Conservation (phyloP, 2,888 invertebrate species). For the Netelia melanura region DNA sequence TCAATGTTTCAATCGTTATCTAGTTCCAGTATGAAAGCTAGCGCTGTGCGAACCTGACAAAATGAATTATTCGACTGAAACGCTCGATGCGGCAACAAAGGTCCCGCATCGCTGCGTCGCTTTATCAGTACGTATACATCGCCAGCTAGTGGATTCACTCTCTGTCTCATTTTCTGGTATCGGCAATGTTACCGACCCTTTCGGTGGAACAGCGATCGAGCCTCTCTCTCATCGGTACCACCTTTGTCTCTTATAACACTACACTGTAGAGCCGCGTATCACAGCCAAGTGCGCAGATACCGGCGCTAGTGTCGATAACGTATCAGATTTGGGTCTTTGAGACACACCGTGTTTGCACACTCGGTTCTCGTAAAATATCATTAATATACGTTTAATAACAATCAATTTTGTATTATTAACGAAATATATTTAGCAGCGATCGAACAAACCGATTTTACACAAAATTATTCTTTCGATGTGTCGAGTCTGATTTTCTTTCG, state of each 20-base stretch:
- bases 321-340: slow-evolving; percentile 18
- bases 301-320: slow-evolving; percentile 28
- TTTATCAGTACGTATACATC: slow-evolving; percentile 48
- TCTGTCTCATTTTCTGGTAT: slow-evolving; percentile 3
- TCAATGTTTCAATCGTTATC: slow-evolving; percentile 56
- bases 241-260: slow-evolving; percentile 22
- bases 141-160: slow-evolving; percentile 19
- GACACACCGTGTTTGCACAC: neutral
- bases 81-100: slow-evolving; percentile 54
- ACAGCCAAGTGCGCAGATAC: slow-evolving; percentile 13
- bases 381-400: neutral
- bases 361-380: neutral
- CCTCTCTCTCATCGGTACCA: slow-evolving; percentile 37
- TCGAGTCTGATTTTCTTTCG: neutral
- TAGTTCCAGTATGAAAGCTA: slow-evolving; percentile 50
- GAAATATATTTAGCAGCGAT: too few species aligned
- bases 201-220: slow-evolving; percentile 25
- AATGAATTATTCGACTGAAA: slow-evolving; percentile 64
- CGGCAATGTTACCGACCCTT: slow-evolving; percentile 19
- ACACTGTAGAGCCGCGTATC: neutral
- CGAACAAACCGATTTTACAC: neutral
- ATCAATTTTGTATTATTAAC: too few species aligned
- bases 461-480: neutral
- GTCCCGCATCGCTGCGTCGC: slow-evolving; percentile 56
- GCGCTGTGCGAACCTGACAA: slow-evolving; percentile 46